These are phyloP conservation scores for Euphonia xanthogaster DNA, from an alignment of 2,797 vertebrate species.

Conservation along the genomic window DNA sequence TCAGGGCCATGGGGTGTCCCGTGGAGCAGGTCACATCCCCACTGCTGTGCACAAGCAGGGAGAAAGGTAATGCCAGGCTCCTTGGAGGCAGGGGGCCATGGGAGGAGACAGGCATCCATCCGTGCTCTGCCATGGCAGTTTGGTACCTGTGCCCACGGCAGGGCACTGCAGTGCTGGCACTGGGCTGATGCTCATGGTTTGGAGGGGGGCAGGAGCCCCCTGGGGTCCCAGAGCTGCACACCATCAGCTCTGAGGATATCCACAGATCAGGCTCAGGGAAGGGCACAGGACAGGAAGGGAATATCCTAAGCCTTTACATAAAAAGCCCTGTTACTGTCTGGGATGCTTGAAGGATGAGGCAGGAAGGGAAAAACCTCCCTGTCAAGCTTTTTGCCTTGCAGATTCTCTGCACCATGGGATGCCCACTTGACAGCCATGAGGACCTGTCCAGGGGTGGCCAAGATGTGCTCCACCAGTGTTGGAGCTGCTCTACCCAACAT, in stretches of 20 bases:
- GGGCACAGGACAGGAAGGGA: neutral
- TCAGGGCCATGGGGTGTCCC: neutral
- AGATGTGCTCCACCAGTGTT: rapidly evolving
- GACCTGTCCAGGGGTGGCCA: rapidly evolving
- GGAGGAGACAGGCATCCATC: neutral
- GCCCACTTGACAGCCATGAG: rapidly evolving
- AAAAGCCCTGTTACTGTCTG: neutral
- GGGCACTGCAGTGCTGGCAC: neutral
- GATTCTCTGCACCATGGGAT: neutral
- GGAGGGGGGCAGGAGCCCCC: neutral
- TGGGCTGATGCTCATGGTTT: neutral
- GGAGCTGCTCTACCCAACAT: neutral
- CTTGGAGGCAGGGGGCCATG: rapidly evolving
- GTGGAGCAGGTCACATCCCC: neutral
- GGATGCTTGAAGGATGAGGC: neutral
- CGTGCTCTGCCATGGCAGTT: rapidly evolving
- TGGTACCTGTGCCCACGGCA: neutral
- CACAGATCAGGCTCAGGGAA: neutral
- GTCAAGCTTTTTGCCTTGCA: neutral
- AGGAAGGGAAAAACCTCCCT: neutral
- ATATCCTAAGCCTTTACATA: neutral
- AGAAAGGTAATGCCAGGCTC: neutral
- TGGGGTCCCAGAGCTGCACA: neutral
- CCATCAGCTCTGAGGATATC: neutral
- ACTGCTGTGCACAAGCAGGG: rapidly evolving